These are phyloP conservation scores for Cirrhinus mrigala DNA, from an alignment of 2,797 vertebrate genomes.

Conservation along the genomic window DNA sequence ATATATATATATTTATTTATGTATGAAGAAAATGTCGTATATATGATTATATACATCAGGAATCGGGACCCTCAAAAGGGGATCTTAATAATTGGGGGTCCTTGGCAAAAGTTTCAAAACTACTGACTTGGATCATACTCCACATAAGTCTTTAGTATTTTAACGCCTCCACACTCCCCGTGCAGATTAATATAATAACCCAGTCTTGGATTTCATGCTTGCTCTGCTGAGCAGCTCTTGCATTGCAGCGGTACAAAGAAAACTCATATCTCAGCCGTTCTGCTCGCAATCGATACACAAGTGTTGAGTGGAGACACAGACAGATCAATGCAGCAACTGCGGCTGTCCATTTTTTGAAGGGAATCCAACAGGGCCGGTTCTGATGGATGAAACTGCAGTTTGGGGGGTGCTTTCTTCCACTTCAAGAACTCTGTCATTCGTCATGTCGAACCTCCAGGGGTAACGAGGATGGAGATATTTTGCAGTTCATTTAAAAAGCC, in stretches of 20 bases:
- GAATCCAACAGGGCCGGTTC: conserved; percentile 22
- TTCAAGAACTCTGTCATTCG: conserved; percentile 39
- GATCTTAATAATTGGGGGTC: not conserved
- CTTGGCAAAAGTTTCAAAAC: not conserved
- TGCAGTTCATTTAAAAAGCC: conserved; percentile 52
- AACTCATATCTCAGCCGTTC: conserved; percentile 52
- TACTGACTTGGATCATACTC: not conserved
- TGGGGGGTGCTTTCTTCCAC: conserved; percentile 39
- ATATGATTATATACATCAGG: not conserved
- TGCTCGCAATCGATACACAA: conserved; percentile 41
- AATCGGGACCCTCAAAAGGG: not conserved
- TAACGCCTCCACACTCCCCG: not conserved
- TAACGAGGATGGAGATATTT: conserved; percentile 50
- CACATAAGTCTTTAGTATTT: not conserved
- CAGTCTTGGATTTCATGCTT: not conserved
- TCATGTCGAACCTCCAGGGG: conserved; percentile 43
- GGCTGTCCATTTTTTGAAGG: conserved; percentile 28
- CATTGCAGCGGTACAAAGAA: conserved; percentile 15
- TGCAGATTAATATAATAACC: conserved; percentile 41
- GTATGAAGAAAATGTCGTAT: not conserved
- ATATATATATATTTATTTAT: not conserved
- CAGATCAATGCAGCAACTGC: conserved; percentile 48
- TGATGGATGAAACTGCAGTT: conserved; percentile 53
- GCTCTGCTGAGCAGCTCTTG: conserved; percentile 28
- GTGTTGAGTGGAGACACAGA: conserved; percentile 48